Percentiles rank a stretch among this genome's conserved stretches.
These are phyloP conservation scores for Hemaris fuciformis DNA, from an alignment of 2,888 invertebrate species.

Conservation along the genomic window DNA sequence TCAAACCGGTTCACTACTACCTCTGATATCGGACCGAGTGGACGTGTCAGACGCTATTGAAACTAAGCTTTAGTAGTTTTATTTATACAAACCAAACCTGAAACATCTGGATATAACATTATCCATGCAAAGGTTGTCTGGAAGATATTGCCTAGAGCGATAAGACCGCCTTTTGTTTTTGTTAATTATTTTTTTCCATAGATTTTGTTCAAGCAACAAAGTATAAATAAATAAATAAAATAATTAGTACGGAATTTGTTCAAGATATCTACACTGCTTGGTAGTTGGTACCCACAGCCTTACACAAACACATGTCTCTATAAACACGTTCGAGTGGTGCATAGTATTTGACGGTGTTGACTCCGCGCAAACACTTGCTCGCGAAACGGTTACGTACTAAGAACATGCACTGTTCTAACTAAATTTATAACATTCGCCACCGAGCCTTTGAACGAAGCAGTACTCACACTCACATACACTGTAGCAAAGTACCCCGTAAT, in stretches of 20 bases:
- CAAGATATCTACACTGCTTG: not conserved
- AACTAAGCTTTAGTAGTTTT: no score
- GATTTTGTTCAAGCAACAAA: no score
- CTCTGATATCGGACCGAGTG: no score
- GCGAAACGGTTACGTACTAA: conserved; percentile 22
- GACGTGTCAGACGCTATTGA: no score
- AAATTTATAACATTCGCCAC: conserved; percentile 29
- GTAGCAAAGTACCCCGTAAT: conserved; percentile 34
- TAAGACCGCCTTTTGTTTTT: no score
- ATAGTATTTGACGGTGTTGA: conserved; percentile 5
- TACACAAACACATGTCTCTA: not conserved
- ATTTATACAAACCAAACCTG: no score
- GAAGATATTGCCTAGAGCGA: no score
- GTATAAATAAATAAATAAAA: no score
- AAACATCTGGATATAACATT: no score
- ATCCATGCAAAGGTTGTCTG: no score
- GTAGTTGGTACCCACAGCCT: not conserved
- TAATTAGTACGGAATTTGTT: not conserved
- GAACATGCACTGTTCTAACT: conserved; percentile 21
- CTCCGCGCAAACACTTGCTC: conserved; percentile 7
- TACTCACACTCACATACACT: conserved; percentile 25
- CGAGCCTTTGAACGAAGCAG: conserved; percentile 37
- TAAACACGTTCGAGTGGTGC: not conserved
- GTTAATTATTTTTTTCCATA: no score
- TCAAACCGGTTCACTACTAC: no score